Conservation (phyloP, 2,888 invertebrate genomes). For the Dichetophora obliterata region DNA sequence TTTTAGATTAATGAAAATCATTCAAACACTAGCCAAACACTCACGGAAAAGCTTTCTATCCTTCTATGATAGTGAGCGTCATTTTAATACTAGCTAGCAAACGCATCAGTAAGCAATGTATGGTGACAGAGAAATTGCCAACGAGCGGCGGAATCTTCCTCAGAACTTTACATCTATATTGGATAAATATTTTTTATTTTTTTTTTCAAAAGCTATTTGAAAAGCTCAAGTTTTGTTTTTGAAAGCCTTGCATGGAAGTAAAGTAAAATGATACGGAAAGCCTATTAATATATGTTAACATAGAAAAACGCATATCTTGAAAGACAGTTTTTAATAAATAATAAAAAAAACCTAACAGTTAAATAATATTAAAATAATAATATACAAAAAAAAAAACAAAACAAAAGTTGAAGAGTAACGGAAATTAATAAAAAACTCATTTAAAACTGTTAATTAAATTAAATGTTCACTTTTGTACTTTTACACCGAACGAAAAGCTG, state of each 20-base stretch:
- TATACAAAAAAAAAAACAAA: slow-evolving; percentile 37
- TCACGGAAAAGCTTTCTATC: no score
- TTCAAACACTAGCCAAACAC: no score
- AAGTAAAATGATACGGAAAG: background rate
- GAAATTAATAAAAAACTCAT: slow-evolving; percentile 35
- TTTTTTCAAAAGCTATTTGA: background rate
- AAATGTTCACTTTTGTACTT: slow-evolving; percentile 65
- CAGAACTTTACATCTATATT: no score
- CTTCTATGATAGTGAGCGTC: no score
- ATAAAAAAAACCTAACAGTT: slow-evolving; percentile 9
- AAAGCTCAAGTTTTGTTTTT: background rate
- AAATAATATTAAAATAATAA: slow-evolving; percentile 42
- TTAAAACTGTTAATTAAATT: slow-evolving; percentile 47
- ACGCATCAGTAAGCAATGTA: no score
- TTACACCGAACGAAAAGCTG: slow-evolving; percentile 56
- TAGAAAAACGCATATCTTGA: slow-evolving; percentile 65
- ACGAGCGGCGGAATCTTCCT: no score
- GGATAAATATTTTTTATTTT: background rate
- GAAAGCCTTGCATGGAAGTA: background rate
- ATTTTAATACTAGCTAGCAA: no score
- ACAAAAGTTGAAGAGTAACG: slow-evolving; percentile 44
- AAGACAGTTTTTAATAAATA: slow-evolving; percentile 41
- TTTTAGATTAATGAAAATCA: no score
- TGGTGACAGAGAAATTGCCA: no score
- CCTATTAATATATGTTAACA: slow-evolving; percentile 59